Percentiles rank a stretch among this genome's conserved stretches.
Evolutionary conservation across 2,113 vertebrate species (phyloP).

Genomic region (Carlito syrichta): DNA sequence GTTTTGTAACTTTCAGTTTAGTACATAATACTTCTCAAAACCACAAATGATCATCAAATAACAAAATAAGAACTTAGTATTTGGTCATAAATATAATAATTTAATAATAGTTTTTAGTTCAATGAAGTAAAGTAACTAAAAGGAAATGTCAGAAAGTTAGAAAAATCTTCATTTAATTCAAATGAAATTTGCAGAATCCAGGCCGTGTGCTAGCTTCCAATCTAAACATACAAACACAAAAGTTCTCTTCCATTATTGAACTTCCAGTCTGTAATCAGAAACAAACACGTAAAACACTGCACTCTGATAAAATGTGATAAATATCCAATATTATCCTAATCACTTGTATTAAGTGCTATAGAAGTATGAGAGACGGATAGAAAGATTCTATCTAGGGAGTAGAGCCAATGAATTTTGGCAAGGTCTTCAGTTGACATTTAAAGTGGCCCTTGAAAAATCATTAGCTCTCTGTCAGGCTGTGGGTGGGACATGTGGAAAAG

Average conservation of each 20-base stretch:
- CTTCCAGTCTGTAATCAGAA: not conserved
- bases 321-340: constrained; percentile 40
- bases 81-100: not conserved
- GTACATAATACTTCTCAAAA: not conserved
- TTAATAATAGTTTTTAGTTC: not conserved
- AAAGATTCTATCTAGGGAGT: constrained; percentile 17
- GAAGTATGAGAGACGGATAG: constrained; percentile 36
- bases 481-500: not conserved
- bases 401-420: constrained; percentile 48
- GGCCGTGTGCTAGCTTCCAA: not conserved
- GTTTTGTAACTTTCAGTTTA: not conserved
- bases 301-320: constrained; percentile 30
- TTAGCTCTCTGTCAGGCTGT: constrained; percentile 11
- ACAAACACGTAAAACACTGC: not conserved
- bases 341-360: constrained; percentile 37
- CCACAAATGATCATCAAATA: not conserved
- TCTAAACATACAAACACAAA: not conserved
- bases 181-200: constrained; percentile 8
- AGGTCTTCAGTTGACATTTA: constrained; percentile 42
- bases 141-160: not conserved
- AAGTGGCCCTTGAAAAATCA: constrained; percentile 50
- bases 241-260: not conserved
- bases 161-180: constrained; percentile 2
- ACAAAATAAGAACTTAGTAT: not conserved
- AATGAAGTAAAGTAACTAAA: not conserved